Conservation (phyloP, 2,113 vertebrate species). For the Tetrao urogallus region DNA sequence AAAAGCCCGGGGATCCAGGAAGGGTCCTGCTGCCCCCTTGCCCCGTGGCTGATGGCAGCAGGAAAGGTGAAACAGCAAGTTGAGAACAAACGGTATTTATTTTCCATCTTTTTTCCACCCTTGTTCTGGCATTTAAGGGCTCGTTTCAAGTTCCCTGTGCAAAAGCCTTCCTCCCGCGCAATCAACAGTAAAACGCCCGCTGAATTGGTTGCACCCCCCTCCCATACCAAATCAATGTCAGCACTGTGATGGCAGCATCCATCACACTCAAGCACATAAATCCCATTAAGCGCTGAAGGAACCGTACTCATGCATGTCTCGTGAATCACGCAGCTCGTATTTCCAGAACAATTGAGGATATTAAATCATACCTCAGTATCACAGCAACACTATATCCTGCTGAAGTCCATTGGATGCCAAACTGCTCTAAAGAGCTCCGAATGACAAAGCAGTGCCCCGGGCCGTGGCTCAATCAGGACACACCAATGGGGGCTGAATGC, state of each 20-base stretch:
- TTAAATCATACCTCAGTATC: slow-evolving; percentile 60
- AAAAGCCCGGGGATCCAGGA: not conserved
- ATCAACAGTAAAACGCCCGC: not conserved
- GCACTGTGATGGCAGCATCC: not conserved
- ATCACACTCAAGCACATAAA: not conserved
- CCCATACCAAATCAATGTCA: not conserved
- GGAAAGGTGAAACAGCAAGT: not conserved
- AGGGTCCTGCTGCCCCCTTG: rapidly evolving
- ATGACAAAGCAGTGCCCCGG: not conserved
- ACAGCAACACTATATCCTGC: not conserved
- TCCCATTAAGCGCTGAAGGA: not conserved
- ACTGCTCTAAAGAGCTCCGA: not conserved
- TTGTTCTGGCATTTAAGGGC: not conserved
- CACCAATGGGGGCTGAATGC: not conserved
- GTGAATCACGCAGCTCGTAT: slow-evolving; percentile 16
- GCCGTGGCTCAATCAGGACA: not conserved
- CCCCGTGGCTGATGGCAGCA: rapidly evolving
- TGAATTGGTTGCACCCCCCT: not conserved
- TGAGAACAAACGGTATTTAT: not conserved
- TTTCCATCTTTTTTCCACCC: too few relatives aligned
- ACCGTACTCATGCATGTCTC: not conserved
- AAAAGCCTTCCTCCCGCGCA: not conserved
- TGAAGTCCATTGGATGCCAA: slow-evolving; percentile 15
- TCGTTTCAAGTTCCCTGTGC: not conserved
- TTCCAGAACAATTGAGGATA: slow-evolving; percentile 29